These are phyloP conservation scores for Tridacna gigas DNA, from an alignment of 2,888 invertebrate species.

Conservation along the genomic window DNA sequence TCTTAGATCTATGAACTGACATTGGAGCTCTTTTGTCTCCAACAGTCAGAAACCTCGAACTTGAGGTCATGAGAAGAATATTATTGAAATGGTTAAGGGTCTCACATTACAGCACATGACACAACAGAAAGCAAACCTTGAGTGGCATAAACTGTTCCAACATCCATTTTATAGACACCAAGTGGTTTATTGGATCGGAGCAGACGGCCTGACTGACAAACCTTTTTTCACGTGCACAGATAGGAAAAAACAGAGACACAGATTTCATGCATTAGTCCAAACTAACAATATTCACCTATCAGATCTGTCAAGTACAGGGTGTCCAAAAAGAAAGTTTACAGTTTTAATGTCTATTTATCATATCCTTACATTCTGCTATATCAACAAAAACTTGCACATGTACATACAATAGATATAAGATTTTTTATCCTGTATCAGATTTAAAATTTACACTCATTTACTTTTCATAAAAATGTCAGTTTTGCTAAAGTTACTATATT, in stretches of 20 bases:
- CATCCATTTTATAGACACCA: slow-evolving; percentile 88
- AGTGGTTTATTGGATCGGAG: slow-evolving; percentile 90
- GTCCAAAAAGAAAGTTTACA: too few species aligned
- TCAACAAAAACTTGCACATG: too few species aligned
- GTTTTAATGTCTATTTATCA: too few species aligned
- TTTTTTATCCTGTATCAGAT: too few species aligned
- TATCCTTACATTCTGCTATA: too few species aligned
- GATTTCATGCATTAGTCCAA: slow-evolving; percentile 15
- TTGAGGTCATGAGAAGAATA: too few species aligned
- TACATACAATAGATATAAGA: too few species aligned
- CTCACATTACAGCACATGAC: background rate
- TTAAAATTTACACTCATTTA: too few species aligned
- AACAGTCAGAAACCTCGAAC: background rate
- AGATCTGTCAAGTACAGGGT: too few species aligned
- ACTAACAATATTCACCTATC: background rate
- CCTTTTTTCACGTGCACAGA: slow-evolving; percentile 64
- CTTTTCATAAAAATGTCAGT: too few species aligned
- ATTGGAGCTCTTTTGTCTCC: background rate
- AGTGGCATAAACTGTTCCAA: slow-evolving; percentile 90
- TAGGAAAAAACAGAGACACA: slow-evolving; percentile 23
- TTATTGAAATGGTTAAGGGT: background rate
- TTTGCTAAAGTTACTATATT: too few species aligned
- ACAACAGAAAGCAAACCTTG: slow-evolving; percentile 86
- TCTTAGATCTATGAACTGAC: background rate
- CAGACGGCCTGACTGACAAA: slow-evolving; percentile 79